Evolutionary conservation across 2,797 vertebrate genomes (phyloP).

Genomic region (Neomorphus geoffroyi): DNA sequence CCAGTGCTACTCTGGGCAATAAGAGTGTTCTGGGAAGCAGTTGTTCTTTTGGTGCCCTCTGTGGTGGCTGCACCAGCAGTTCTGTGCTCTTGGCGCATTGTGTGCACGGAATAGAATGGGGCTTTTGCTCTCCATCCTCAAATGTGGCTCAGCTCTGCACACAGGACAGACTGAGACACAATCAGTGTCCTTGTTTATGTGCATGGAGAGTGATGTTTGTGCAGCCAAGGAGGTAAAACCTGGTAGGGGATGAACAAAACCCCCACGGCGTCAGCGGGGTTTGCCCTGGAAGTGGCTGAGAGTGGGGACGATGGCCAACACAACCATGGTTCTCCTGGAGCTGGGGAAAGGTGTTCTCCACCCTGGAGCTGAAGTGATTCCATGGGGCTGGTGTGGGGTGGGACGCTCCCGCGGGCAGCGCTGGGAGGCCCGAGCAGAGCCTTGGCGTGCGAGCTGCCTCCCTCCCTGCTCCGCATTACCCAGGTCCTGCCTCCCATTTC

Average conservation of each 20-base stretch:
- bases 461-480: slow-evolving; percentile 36
- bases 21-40: not conserved
- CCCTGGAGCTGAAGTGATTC: accelerated
- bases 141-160: not conserved
- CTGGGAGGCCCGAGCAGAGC: not conserved
- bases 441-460: not conserved
- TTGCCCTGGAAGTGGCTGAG: not conserved
- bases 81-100: not conserved
- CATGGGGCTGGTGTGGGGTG: accelerated
- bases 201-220: not conserved
- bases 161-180: not conserved
- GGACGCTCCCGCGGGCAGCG: not conserved
- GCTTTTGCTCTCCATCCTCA: not conserved
- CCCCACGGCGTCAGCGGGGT: not conserved
- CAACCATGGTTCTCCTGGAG: not conserved
- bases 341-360: accelerated
- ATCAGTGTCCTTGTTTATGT: slow-evolving; percentile 30
- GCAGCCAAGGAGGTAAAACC: slow-evolving; percentile 21
- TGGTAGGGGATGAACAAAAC: not conserved
- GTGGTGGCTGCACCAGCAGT: too few relatives aligned
- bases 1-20: not conserved
- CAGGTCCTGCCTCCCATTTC: slow-evolving; percentile 57
- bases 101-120: not conserved
- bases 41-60: not conserved
- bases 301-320: not conserved